These are phyloP conservation scores for Yasuhikotakia modesta DNA, from an alignment of 2,797 vertebrate genomes.

Conservation along the genomic window DNA sequence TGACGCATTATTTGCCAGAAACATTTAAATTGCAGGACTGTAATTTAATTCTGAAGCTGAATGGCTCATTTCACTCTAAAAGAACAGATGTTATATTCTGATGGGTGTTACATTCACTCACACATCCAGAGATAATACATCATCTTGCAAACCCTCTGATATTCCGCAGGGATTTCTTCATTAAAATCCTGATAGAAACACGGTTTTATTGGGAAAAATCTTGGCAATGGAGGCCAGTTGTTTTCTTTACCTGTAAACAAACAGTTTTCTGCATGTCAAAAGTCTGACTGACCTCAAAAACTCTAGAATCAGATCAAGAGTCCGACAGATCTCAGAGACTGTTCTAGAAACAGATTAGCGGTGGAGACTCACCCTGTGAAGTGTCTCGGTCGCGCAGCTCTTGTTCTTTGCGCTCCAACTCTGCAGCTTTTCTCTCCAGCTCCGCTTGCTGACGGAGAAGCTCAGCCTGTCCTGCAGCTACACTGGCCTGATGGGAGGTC, in stretches of 20 bases:
- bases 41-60: neutral
- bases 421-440: constrained; percentile 91
- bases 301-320: too few relatives aligned
- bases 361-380: constrained; percentile 64
- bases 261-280: neutral
- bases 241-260: constrained; percentile 82
- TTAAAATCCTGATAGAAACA: constrained; percentile 97
- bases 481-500: constrained; percentile 74
- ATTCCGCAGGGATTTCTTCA: constrained; percentile 88
- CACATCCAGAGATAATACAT: constrained; percentile 98
- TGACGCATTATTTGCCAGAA: too few relatives aligned
- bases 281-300: neutral
- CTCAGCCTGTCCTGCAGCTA: constrained; percentile 85
- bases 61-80: neutral
- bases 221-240: constrained; percentile 94
- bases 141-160: constrained; percentile 91
- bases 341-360: neutral
- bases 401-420: constrained; percentile 91
- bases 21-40: too few relatives aligned
- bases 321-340: neutral
- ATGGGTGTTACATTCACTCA: constrained; percentile 72
- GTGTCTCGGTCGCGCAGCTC: constrained; percentile 79
- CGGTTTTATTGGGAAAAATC: constrained; percentile 85
- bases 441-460: constrained; percentile 94
- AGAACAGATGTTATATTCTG: neutral